Evolutionary conservation across 2,113 vertebrate genomes (phyloP).

Genomic region (Capricornis sumatraensis): DNA sequence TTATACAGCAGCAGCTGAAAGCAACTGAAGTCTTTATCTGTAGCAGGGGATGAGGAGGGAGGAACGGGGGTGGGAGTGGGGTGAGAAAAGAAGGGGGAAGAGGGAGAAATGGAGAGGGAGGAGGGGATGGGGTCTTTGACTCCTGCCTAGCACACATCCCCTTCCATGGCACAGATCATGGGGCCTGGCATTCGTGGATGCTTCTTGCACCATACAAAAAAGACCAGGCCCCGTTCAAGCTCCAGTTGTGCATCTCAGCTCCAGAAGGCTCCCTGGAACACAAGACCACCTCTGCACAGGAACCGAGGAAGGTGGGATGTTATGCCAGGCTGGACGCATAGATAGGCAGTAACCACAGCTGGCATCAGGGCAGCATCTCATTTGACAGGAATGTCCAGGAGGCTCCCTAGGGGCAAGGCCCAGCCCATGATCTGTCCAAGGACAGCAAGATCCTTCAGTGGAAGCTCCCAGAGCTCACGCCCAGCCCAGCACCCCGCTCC

Average conservation of each 20-base stretch:
- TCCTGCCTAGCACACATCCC: background rate
- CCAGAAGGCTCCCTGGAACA: background rate
- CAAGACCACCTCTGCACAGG: background rate
- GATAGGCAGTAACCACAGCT: background rate
- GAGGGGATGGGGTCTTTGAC: background rate
- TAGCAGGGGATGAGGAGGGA: too few species aligned
- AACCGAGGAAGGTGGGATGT: background rate
- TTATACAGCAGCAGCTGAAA: background rate
- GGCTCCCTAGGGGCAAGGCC: background rate
- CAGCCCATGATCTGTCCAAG: background rate
- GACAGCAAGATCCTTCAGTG: background rate
- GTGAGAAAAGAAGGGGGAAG: background rate
- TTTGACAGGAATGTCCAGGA: background rate
- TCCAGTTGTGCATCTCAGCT: background rate
- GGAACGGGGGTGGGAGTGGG: background rate
- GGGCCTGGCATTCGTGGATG: background rate
- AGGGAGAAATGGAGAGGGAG: background rate
- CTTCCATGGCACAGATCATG: background rate
- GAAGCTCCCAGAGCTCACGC: background rate
- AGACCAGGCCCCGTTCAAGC: background rate
- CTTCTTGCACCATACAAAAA: background rate
- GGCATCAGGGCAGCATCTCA: background rate
- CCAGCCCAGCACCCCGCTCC: background rate
- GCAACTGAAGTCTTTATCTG: background rate
- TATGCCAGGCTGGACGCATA: background rate